These are phyloP conservation scores for Vanessa cardui DNA, from an alignment of 2,888 invertebrate genomes.

Conservation along the genomic window DNA sequence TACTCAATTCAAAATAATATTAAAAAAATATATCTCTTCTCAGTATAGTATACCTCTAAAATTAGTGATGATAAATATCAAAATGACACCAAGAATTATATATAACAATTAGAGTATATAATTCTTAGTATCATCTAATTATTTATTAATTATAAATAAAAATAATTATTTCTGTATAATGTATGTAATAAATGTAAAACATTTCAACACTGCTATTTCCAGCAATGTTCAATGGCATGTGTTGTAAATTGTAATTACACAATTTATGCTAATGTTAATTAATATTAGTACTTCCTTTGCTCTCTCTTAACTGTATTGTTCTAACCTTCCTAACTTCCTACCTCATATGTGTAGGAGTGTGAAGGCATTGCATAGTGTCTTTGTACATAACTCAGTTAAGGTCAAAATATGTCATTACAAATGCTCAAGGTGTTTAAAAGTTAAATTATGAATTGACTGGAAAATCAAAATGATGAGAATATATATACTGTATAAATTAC, in stretches of 20 bases:
- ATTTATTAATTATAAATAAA: too few relatives aligned
- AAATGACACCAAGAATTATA: too few relatives aligned
- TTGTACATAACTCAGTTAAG: neutral
- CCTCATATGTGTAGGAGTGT: constrained; percentile 31
- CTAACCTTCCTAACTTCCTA: constrained; percentile 41
- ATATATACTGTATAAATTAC: too few relatives aligned
- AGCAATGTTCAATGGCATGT: constrained; percentile 19
- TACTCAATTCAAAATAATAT: neutral
- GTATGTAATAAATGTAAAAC: neutral
- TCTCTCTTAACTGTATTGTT: constrained; percentile 30
- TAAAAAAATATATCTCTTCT: too few relatives aligned
- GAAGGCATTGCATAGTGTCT: constrained; percentile 15
- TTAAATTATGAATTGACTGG: too few relatives aligned
- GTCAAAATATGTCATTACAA: neutral
- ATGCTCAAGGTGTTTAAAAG: too few relatives aligned
- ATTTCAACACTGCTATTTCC: neutral
- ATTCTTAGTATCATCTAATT: too few relatives aligned
- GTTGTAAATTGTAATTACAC: constrained; percentile 28
- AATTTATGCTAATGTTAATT: constrained; percentile 39
- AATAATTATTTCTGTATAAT: neutral
- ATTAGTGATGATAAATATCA: too few relatives aligned
- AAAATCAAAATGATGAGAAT: too few relatives aligned
- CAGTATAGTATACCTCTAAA: too few relatives aligned
- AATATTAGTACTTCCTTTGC: constrained; percentile 35
- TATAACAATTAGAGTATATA: neutral